A percentile compares a stretch with the other conserved stretches of the same genome.
Evolutionary conservation across 2,113 vertebrate species (phyloP).

Genomic region (Siphamia tubifer): DNA sequence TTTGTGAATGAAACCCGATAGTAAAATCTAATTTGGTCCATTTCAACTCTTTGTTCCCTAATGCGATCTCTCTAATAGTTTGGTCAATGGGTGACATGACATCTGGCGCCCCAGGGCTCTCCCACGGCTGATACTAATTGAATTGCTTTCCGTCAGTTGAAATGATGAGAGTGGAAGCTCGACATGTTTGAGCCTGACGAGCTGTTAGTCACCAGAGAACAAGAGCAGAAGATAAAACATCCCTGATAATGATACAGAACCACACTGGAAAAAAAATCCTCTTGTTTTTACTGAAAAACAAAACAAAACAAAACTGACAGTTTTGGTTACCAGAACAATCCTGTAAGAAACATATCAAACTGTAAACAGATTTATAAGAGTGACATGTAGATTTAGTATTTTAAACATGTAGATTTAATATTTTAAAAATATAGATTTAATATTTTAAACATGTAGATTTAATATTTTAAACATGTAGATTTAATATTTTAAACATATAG

Average conservation of each 20-base stretch:
- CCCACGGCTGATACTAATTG: constrained; percentile 14
- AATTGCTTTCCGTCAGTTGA: constrained; percentile 25
- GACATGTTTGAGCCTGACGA: neutral
- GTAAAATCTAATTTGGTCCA: constrained; percentile 33
- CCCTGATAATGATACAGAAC: neutral
- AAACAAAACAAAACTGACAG: too few species aligned
- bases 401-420: too few species aligned
- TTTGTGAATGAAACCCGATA: constrained; percentile 50
- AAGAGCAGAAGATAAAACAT: neutral
- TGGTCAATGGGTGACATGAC: constrained; percentile 24
- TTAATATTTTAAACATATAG: too few species aligned
- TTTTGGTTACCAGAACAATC: too few species aligned
- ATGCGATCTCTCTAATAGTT: constrained; percentile 16
- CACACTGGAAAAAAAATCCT: too few species aligned
- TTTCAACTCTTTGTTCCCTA: constrained; percentile 8
- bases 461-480: too few species aligned
- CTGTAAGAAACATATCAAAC: too few species aligned
- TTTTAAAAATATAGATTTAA: too few species aligned
- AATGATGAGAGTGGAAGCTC: constrained; percentile 15
- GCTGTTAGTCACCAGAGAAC: neutral
- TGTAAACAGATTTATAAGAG: too few species aligned
- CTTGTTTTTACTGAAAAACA: too few species aligned
- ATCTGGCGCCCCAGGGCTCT: constrained; percentile 39
- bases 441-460: too few species aligned
- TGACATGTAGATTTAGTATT: too few species aligned